Conservation (phyloP, 1,140 invertebrate genomes). For the Drosophila pectinifera region DNA sequence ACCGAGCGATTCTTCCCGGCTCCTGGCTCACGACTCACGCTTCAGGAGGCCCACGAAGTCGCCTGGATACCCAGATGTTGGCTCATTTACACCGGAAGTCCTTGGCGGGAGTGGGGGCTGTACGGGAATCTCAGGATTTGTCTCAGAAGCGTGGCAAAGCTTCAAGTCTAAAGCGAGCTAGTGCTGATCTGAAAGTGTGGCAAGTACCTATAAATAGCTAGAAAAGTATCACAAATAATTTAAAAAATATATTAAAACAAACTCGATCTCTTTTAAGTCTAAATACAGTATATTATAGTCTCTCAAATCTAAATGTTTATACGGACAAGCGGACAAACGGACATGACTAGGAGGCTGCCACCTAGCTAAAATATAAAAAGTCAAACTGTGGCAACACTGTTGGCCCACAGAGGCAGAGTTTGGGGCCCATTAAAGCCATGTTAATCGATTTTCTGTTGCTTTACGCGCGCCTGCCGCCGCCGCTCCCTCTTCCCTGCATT, state of each 20-base stretch:
- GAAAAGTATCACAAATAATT: neutral
- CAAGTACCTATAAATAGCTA: neutral
- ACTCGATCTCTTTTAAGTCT: too few species aligned
- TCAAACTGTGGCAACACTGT: conserved; percentile 15
- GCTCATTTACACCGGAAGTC: conserved; percentile 55
- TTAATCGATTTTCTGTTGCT: conserved; percentile 79
- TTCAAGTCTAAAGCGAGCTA: conserved; percentile 28
- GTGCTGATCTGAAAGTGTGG: conserved; percentile 12
- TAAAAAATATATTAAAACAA: neutral
- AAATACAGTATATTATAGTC: too few species aligned
- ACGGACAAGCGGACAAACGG: too few species aligned
- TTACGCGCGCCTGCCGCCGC: conserved; percentile 42
- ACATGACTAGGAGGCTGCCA: too few species aligned
- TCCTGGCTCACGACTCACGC: conserved; percentile 7
- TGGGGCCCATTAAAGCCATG: conserved; percentile 65
- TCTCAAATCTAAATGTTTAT: too few species aligned
- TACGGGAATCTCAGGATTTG: conserved; percentile 4
- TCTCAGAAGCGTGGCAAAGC: conserved; percentile 36
- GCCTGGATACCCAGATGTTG: conserved; percentile 16
- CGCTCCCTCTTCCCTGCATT: neutral
- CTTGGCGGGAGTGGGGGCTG: neutral
- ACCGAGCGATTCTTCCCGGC: too few species aligned
- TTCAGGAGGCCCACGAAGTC: conserved; percentile 19
- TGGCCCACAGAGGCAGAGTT: neutral
- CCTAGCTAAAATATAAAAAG: too few species aligned